Evolutionary conservation across 2,888 invertebrate species (phyloP).

Genomic region (Crepidodera aurea): DNA sequence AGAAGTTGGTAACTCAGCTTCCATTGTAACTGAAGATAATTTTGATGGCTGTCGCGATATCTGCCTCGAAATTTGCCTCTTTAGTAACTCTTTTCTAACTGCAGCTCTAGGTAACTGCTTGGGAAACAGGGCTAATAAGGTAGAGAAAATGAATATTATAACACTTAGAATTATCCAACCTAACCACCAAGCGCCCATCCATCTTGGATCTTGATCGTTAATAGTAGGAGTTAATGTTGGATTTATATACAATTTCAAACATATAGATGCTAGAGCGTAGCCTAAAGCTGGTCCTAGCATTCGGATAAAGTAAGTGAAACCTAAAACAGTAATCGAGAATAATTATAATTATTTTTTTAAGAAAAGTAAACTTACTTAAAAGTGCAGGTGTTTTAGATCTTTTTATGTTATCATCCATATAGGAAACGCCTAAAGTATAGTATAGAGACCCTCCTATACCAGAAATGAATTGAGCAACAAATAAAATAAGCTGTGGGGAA

Average conservation of each 20-base stretch:
- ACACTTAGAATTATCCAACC: conserved; percentile 74
- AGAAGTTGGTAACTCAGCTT: conserved; percentile 59
- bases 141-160: conserved; percentile 67
- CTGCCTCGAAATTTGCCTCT: conserved; percentile 41
- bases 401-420: conserved; percentile 81
- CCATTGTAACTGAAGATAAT: conserved; percentile 41
- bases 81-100: conserved; percentile 63
- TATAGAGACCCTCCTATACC: conserved; percentile 76
- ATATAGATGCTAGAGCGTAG: conserved; percentile 71
- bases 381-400: conserved; percentile 76
- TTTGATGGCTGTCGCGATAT: conserved; percentile 30
- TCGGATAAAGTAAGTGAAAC: conserved; percentile 72
- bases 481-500: conserved; percentile 69
- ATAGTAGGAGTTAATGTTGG: conserved; percentile 72
- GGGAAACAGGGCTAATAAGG: conserved; percentile 73
- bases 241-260: conserved; percentile 72
- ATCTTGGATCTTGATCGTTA: conserved; percentile 73
- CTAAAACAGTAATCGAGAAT: conserved; percentile 53
- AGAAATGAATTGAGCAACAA: conserved; percentile 74
- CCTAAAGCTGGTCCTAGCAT: conserved; percentile 77
- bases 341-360: no score
- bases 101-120: conserved; percentile 73
- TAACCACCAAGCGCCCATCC: conserved; percentile 87
- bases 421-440: conserved; percentile 74
- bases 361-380: conserved; percentile 70